These are phyloP conservation scores for Porites australiensis DNA, from an alignment of 64 coral and sea anemone species.

Conservation along the genomic window DNA sequence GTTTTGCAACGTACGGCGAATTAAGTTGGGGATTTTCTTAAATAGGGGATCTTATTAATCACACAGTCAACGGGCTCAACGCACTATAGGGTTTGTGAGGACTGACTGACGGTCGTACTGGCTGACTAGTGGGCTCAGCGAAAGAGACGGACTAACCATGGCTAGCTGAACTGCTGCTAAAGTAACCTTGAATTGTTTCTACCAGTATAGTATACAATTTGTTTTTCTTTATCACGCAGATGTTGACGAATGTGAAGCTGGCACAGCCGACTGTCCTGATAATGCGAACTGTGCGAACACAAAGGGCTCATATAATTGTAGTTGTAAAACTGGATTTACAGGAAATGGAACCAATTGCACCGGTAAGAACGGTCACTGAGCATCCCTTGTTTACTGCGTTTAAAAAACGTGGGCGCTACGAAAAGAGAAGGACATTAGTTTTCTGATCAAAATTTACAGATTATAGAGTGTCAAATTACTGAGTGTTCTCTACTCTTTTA, in stretches of 20 bases:
- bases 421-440: too few relatives aligned
- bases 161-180: too few relatives aligned
- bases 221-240: not conserved
- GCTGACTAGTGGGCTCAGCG: not conserved
- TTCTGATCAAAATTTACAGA: too few relatives aligned
- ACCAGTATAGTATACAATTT: not conserved
- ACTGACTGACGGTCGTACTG: not conserved
- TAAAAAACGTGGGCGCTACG: not conserved
- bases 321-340: constrained; percentile 8
- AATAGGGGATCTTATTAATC: too few relatives aligned
- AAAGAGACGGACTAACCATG: not conserved
- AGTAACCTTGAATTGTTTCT: not conserved
- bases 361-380: not conserved
- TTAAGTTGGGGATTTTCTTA: too few relatives aligned
- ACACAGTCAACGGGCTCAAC: too few relatives aligned
- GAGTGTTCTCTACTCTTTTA: too few relatives aligned
- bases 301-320: constrained; percentile 22
- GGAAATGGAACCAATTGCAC: constrained; percentile 2
- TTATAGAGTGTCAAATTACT: too few relatives aligned
- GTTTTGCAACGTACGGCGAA: too few relatives aligned
- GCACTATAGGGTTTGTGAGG: too few relatives aligned
- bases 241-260: constrained; percentile 32
- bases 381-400: not conserved
- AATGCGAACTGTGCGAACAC: constrained; percentile 27
- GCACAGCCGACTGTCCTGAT: not conserved